Percentiles rank a stretch among this genome's conserved stretches.
phyloP scores from a whole-genome alignment of 1,140 invertebrate genomes.

The Mesaphorura yosii region DNA sequence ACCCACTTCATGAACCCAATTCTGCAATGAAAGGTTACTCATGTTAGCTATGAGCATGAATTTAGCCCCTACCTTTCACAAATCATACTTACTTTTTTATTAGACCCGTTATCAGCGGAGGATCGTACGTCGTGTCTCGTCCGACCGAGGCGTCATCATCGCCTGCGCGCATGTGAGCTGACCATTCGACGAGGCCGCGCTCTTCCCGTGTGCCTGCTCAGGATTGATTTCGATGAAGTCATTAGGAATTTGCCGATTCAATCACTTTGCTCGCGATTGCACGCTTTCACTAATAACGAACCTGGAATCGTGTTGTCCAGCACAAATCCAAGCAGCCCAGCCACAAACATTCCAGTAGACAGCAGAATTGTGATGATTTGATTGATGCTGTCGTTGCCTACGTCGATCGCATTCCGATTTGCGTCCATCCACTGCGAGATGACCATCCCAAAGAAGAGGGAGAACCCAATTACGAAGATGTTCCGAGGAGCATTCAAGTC shows the following conservation, averaged over 20 bases:
- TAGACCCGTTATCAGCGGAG: slow-evolving; percentile 14
- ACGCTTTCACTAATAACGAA: slow-evolving; percentile 36
- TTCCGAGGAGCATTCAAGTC: slow-evolving; percentile 69
- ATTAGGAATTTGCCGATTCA: slow-evolving; percentile 11
- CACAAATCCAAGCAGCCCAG: slow-evolving; percentile 62
- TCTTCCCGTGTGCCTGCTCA: slow-evolving; percentile 53
- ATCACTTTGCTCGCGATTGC: slow-evolving; percentile 11
- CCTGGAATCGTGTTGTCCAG: slow-evolving; percentile 77
- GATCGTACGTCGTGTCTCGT: slow-evolving; percentile 15
- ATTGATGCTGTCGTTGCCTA: slow-evolving; percentile 55
- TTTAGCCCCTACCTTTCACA: too few relatives aligned
- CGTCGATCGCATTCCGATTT: slow-evolving; percentile 52
- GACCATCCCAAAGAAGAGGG: slow-evolving; percentile 68
- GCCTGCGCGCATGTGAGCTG: slow-evolving; percentile 34
- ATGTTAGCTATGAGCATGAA: not conserved
- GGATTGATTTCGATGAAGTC: not conserved
- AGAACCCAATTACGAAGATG: slow-evolving; percentile 76
- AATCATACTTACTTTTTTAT: slow-evolving; percentile 17
- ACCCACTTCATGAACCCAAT: slow-evolving; percentile 12
- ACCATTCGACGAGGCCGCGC: slow-evolving; percentile 55
- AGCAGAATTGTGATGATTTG: slow-evolving; percentile 64
- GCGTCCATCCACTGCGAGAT: slow-evolving; percentile 62
- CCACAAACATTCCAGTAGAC: slow-evolving; percentile 73
- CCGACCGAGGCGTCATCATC: slow-evolving; percentile 37
- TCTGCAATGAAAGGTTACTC: not conserved